Percentiles rank a stretch among this genome's conserved stretches.
phyloP scores from a whole-genome alignment of 2,888 invertebrate genomes.

The Acleris holmiana region DNA sequence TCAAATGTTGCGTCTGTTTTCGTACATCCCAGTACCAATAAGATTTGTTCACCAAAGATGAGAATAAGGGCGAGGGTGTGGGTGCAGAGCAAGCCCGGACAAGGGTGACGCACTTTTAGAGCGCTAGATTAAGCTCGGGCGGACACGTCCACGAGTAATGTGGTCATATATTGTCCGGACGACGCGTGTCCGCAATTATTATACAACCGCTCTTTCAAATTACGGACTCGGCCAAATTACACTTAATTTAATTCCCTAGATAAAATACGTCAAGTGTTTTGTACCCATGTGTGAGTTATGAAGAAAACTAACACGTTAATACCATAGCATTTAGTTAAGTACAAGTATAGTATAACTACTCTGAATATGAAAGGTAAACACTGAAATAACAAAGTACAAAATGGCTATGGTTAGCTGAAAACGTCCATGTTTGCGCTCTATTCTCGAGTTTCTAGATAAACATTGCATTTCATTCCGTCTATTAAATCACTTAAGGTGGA shows the following conservation, averaged over 20 bases:
- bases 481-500: constrained; percentile 85
- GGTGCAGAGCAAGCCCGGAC: constrained; percentile 52
- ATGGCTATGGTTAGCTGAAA: constrained; percentile 4
- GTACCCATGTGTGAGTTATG: neutral
- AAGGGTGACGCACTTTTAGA: constrained; percentile 76
- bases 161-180: constrained; percentile 80
- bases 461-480: constrained; percentile 81
- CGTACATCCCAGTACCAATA: constrained; percentile 9
- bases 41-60: constrained; percentile 30
- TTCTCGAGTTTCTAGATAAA: constrained; percentile 61
- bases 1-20: neutral
- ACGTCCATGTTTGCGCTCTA: constrained; percentile 14
- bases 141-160: constrained; percentile 82
- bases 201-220: constrained; percentile 48
- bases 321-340: too few species aligned
- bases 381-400: neutral
- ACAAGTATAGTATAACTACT: too few species aligned
- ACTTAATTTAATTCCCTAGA: constrained; percentile 27
- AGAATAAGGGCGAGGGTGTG: constrained; percentile 54
- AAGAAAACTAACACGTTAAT: too few species aligned
- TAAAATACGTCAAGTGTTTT: constrained; percentile 1
- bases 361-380: neutral
- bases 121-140: constrained; percentile 77
- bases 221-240: constrained; percentile 28
- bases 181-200: constrained; percentile 76